A percentile compares a stretch with the other conserved stretches of the same genome.
phyloP scores from a whole-genome alignment of 2,113 vertebrate species.

The Elephantulus edwardii region DNA sequence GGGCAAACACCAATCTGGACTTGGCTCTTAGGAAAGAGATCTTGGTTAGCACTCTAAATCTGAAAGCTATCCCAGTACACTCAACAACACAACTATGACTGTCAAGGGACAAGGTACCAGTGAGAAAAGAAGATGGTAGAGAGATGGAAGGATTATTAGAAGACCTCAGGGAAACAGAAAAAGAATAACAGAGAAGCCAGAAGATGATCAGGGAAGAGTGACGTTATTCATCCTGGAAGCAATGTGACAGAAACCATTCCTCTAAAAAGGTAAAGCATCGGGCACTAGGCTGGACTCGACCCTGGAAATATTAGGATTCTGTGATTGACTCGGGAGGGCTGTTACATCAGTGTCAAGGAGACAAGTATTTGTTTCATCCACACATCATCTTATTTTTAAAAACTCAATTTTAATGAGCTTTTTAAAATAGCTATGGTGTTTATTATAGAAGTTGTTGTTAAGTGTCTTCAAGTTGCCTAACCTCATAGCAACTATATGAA shows the following conservation, averaged over 20 bases:
- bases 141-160: neutral
- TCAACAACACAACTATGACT: neutral
- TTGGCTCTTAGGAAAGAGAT: neutral
- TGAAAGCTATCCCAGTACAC: neutral
- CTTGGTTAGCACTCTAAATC: neutral
- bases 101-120: neutral
- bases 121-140: neutral
- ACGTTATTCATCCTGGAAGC: neutral
- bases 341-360: neutral
- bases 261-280: neutral
- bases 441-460: too few species aligned
- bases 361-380: neutral
- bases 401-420: neutral
- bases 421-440: too few species aligned
- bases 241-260: neutral
- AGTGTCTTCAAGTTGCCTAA: too few species aligned
- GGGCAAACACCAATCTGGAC: neutral
- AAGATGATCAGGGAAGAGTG: neutral
- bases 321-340: neutral
- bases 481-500: too few species aligned
- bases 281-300: neutral
- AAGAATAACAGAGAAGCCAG: accelerated
- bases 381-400: neutral
- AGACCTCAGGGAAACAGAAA: neutral
- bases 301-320: neutral